These are phyloP conservation scores for Rachycentron canadum DNA, from an alignment of 2,797 vertebrate genomes.

Conservation along the genomic window DNA sequence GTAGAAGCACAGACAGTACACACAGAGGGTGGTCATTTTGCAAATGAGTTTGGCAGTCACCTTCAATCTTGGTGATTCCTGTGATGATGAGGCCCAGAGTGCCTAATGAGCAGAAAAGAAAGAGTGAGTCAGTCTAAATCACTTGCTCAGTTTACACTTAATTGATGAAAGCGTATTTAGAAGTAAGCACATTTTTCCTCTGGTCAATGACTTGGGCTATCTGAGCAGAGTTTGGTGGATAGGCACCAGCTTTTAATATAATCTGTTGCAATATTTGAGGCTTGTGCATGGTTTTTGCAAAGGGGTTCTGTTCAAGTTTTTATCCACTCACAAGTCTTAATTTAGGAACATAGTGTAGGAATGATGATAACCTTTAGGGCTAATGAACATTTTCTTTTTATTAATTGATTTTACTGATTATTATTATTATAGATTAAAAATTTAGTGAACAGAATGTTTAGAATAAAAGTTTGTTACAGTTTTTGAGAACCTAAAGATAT, in stretches of 20 bases:
- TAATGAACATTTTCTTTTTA: too few species aligned
- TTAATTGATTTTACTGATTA: not conserved
- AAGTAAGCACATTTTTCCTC: conserved; percentile 16
- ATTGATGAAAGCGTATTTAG: conserved; percentile 28
- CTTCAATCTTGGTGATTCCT: conserved; percentile 44
- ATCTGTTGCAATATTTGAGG: not conserved
- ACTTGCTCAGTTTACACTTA: conserved; percentile 29
- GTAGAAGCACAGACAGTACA: not conserved
- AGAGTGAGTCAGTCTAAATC: conserved; percentile 45
- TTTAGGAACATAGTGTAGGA: not conserved
- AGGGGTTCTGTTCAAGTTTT: not conserved
- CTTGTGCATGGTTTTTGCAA: not conserved
- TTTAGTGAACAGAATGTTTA: not conserved
- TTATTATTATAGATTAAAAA: not conserved
- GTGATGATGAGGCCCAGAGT: conserved; percentile 46
- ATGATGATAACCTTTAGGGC: not conserved
- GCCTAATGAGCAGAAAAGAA: conserved; percentile 65
- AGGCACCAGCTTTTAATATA: not conserved
- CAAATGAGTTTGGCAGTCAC: conserved; percentile 58
- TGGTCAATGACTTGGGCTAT: not conserved
- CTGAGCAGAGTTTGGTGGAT: conserved; percentile 12
- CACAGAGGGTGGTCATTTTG: conserved; percentile 55
- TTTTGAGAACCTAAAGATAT: not conserved
- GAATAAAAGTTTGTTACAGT: not conserved
- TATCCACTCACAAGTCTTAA: not conserved